These are phyloP conservation scores for Trogon melanurus DNA, from an alignment of 2,113 vertebrate species.

Conservation along the genomic window DNA sequence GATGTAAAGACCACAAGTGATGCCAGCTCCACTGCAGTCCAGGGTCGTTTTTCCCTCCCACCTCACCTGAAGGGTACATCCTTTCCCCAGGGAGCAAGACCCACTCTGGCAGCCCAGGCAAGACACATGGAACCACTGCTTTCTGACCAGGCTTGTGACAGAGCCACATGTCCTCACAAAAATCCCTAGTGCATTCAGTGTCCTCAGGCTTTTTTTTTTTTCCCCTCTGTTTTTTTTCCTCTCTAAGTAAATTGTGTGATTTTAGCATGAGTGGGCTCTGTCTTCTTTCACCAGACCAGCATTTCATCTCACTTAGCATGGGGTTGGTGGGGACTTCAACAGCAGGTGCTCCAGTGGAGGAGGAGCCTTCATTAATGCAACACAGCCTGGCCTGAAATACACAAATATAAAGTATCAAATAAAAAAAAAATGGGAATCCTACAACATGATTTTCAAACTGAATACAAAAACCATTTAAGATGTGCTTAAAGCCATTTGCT, in stretches of 20 bases:
- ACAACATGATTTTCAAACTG: background rate
- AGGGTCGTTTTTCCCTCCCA: background rate
- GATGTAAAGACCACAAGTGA: background rate
- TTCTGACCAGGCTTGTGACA: background rate
- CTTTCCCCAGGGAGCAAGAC: background rate
- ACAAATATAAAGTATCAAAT: background rate
- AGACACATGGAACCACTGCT: rapidly evolving
- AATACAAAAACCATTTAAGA: background rate
- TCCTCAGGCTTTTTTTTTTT: background rate
- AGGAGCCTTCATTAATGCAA: background rate
- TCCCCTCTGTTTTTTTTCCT: no score
- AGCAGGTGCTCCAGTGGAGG: background rate
- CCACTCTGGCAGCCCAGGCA: rapidly evolving
- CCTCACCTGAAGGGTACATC: rapidly evolving
- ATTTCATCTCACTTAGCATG: rapidly evolving
- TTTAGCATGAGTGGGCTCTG: background rate
- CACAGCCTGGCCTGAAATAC: rapidly evolving
- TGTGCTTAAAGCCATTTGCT: background rate
- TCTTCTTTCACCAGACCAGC: background rate
- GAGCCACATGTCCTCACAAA: background rate
- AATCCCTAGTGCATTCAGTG: background rate
- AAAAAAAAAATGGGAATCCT: background rate
- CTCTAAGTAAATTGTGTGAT: background rate
- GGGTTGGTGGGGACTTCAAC: no score
- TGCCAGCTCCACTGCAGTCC: background rate